Percentiles rank a stretch among this genome's conserved stretches.
phyloP scores from a whole-genome alignment of 2,113 vertebrate species.

The Microtus richardsoni region DNA sequence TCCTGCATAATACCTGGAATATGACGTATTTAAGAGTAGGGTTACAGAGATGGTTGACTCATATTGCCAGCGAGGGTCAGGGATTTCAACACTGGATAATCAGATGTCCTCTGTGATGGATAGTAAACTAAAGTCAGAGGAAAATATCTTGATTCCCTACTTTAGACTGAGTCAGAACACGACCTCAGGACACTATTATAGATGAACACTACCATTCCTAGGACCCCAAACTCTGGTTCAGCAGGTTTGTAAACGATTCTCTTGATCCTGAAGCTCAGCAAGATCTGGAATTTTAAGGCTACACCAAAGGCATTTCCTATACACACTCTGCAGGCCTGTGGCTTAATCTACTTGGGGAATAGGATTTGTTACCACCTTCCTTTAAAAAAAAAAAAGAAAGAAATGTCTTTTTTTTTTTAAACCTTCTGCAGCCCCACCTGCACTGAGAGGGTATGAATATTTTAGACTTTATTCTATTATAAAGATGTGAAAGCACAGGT shows the following conservation, averaged over 20 bases:
- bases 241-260: not conserved
- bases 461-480: not conserved
- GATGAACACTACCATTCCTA: not conserved
- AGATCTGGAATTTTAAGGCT: not conserved
- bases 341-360: not conserved
- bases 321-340: not conserved
- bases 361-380: not conserved
- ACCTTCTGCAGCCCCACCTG: not conserved
- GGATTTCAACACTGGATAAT: slow-evolving; percentile 20
- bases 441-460: not conserved
- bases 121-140: slow-evolving; percentile 24
- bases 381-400: not conserved
- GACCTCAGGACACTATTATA: not conserved
- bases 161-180: not conserved
- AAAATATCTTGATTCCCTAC: not conserved
- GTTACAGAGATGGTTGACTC: not conserved
- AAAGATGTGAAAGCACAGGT: not conserved
- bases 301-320: not conserved
- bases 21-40: not conserved
- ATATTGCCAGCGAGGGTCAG: not conserved
- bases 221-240: slow-evolving; percentile 13
- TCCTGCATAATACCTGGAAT: not conserved
- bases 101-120: not conserved
- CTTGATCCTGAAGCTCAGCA: not conserved
- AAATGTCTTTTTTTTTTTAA: not conserved